phyloP scores from a whole-genome alignment of 2,113 vertebrate species.

The Chascanopsetta lugubris region DNA sequence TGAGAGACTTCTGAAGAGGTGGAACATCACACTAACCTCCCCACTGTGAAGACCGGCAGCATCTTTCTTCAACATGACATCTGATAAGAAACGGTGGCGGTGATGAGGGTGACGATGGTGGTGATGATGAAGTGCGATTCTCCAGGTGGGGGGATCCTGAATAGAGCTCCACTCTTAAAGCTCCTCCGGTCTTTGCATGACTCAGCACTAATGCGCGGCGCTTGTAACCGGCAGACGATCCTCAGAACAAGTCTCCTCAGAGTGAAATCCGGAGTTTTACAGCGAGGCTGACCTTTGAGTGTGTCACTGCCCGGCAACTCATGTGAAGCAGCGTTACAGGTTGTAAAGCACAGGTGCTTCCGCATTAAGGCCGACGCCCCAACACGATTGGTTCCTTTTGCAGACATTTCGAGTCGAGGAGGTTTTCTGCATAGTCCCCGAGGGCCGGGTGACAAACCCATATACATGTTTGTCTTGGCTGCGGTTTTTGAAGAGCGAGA shows the following conservation, averaged over 20 bases:
- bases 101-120: background rate
- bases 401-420: too few relatives aligned
- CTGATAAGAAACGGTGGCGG: background rate
- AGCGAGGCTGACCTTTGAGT: background rate
- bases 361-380: background rate
- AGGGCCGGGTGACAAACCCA: too few relatives aligned
- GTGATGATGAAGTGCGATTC: background rate
- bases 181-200: too few relatives aligned
- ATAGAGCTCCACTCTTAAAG: background rate
- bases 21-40: background rate
- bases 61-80: background rate
- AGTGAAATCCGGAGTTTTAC: background rate
- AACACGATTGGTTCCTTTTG: background rate
- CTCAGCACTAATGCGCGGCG: background rate
- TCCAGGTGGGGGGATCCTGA: background rate
- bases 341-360: background rate
- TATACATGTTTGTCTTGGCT: too few relatives aligned
- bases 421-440: too few relatives aligned
- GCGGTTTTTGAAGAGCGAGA: too few relatives aligned
- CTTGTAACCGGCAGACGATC: background rate
- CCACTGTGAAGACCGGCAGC: background rate
- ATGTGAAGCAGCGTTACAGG: too few relatives aligned
- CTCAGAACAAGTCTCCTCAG: background rate
- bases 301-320: background rate
- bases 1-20: too few relatives aligned